These are phyloP conservation scores for Agonopterix alstromeriana DNA, from an alignment of 2,888 invertebrate genomes.

Conservation along the genomic window DNA sequence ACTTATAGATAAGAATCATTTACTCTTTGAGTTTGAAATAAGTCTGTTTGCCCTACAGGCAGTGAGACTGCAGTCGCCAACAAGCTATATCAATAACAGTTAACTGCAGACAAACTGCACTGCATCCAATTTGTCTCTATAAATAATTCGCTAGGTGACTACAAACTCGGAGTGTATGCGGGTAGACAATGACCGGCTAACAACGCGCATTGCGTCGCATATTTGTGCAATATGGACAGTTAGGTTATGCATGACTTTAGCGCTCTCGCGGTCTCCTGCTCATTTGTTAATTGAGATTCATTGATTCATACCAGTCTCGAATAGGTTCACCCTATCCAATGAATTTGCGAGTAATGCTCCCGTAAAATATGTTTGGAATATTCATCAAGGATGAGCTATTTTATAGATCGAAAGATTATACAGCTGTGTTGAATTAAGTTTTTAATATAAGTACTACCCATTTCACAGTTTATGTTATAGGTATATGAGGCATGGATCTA, in stretches of 20 bases:
- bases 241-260: constrained; percentile 24
- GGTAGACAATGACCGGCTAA: constrained; percentile 42
- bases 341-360: too few relatives aligned
- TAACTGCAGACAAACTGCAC: constrained; percentile 15
- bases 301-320: constrained; percentile 23
- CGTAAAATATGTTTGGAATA: too few relatives aligned
- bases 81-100: constrained; percentile 11
- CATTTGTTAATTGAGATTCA: constrained; percentile 41
- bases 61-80: background rate
- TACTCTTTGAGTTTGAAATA: too few relatives aligned
- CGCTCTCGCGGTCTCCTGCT: constrained; percentile 17
- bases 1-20: too few relatives aligned
- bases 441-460: too few relatives aligned
- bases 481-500: constrained; percentile 11
- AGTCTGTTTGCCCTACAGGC: background rate
- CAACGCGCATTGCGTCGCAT: constrained; percentile 31
- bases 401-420: too few relatives aligned
- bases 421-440: too few relatives aligned
- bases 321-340: background rate
- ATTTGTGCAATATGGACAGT: constrained; percentile 32
- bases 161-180: constrained; percentile 15
- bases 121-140: constrained; percentile 25
- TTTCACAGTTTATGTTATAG: too few relatives aligned
- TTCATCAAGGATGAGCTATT: too few relatives aligned
- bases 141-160: constrained; percentile 16